These are phyloP conservation scores for Rana temporaria DNA, from an alignment of 2,113 vertebrate species.

Conservation along the genomic window DNA sequence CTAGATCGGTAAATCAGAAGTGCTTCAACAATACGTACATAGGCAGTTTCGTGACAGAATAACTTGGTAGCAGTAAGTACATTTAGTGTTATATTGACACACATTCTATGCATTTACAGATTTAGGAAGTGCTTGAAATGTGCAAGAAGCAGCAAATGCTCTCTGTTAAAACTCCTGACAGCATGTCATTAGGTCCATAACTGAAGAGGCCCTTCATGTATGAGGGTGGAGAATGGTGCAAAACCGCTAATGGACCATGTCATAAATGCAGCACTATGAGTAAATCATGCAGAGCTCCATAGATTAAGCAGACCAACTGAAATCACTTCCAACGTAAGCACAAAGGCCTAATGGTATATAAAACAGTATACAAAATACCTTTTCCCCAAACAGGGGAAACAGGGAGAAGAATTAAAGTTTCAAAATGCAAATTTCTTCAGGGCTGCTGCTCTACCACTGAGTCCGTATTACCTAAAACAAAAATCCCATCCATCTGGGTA, in stretches of 20 bases:
- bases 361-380: too few relatives aligned
- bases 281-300: slow-evolving; percentile 12
- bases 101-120: slow-evolving; percentile 22
- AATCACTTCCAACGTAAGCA: background rate
- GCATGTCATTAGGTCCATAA: background rate
- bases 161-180: background rate
- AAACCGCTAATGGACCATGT: background rate
- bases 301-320: background rate
- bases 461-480: too few relatives aligned
- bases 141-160: background rate
- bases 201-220: slow-evolving; percentile 8
- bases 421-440: too few relatives aligned
- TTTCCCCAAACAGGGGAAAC: too few relatives aligned
- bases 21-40: background rate
- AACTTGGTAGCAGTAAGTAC: background rate
- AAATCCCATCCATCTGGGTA: too few relatives aligned
- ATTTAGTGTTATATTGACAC: background rate
- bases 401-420: too few relatives aligned
- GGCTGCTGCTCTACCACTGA: too few relatives aligned
- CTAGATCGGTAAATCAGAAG: slow-evolving; percentile 74
- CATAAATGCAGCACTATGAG: background rate
- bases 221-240: background rate
- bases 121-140: slow-evolving; percentile 34
- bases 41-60: background rate
- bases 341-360: too few relatives aligned